These are phyloP conservation scores for Trichomycterus rosablanca DNA, from an alignment of 2,113 vertebrate species.

Conservation along the genomic window DNA sequence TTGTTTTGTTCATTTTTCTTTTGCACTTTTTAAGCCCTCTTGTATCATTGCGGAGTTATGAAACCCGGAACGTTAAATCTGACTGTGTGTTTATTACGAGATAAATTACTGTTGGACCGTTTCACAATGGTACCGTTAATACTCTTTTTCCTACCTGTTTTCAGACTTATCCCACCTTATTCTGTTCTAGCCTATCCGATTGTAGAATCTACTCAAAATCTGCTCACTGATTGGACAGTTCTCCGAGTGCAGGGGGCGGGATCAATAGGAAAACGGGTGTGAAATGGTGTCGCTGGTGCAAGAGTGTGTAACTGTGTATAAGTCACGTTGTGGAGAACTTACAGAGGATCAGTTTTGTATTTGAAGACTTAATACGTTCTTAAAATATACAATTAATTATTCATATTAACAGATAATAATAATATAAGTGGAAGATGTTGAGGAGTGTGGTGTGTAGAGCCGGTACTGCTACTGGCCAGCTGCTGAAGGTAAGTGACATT, in stretches of 20 bases:
- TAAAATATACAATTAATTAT: no score
- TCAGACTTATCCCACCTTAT: not conserved
- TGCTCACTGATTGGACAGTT: not conserved
- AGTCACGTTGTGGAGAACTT: not conserved
- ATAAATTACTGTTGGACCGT: no score
- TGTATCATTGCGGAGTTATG: no score
- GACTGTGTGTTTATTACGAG: no score
- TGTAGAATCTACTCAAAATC: not conserved
- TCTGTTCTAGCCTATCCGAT: not conserved
- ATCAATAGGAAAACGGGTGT: slow-evolving; percentile 25
- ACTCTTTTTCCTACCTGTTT: not conserved
- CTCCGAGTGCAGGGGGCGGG: slow-evolving; percentile 48
- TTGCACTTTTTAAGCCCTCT: no score
- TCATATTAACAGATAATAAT: not conserved
- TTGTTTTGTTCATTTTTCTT: no score
- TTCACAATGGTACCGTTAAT: not conserved
- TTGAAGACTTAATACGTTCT: no score
- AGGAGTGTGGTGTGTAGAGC: slow-evolving; percentile 59
- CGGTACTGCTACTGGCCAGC: slow-evolving; percentile 50
- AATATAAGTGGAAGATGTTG: slow-evolving; percentile 46
- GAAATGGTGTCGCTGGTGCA: not conserved
- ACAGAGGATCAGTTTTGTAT: not conserved
- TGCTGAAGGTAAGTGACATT: slow-evolving; percentile 59
- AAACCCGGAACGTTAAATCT: no score
- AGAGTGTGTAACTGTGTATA: not conserved